Conservation (phyloP, 2,113 vertebrate genomes). For the Trichomycterus rosablanca region DNA sequence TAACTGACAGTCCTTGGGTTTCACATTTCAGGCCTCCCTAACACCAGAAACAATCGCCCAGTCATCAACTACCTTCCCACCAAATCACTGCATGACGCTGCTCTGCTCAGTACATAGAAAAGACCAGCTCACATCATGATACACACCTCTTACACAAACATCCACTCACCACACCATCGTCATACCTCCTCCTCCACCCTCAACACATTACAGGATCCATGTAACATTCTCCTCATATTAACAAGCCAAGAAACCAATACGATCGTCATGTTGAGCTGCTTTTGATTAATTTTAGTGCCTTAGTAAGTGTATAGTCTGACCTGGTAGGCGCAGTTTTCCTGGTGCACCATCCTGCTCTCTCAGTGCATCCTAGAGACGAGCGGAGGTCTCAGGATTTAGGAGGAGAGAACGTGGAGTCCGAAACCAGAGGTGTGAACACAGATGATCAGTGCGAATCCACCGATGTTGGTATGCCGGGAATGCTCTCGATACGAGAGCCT, state of each 20-base stretch:
- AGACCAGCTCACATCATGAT: neutral
- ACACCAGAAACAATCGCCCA: too few relatives aligned
- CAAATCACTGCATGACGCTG: too few relatives aligned
- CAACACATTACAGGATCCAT: neutral
- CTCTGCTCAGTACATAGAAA: too few relatives aligned
- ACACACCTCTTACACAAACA: constrained; percentile 6
- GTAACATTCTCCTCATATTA: too few relatives aligned
- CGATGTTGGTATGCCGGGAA: neutral
- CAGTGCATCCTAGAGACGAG: constrained; percentile 33
- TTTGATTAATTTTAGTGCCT: too few relatives aligned
- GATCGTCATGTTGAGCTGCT: neutral
- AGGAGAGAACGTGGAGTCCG: neutral
- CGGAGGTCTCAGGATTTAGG: constrained; percentile 2
- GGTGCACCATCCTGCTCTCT: constrained; percentile 34
- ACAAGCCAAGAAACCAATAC: too few relatives aligned
- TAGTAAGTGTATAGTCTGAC: too few relatives aligned
- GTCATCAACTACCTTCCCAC: too few relatives aligned
- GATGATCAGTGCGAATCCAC: neutral
- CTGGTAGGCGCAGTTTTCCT: constrained; percentile 29
- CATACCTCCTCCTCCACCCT: neutral
- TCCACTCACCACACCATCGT: neutral
- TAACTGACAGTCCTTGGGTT: too few relatives aligned
- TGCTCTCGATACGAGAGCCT: neutral
- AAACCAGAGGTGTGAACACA: neutral
- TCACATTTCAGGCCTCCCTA: too few relatives aligned